These are phyloP conservation scores for Leptinotarsa haldemani DNA, from an alignment of 2,888 invertebrate genomes.

Conservation along the genomic window DNA sequence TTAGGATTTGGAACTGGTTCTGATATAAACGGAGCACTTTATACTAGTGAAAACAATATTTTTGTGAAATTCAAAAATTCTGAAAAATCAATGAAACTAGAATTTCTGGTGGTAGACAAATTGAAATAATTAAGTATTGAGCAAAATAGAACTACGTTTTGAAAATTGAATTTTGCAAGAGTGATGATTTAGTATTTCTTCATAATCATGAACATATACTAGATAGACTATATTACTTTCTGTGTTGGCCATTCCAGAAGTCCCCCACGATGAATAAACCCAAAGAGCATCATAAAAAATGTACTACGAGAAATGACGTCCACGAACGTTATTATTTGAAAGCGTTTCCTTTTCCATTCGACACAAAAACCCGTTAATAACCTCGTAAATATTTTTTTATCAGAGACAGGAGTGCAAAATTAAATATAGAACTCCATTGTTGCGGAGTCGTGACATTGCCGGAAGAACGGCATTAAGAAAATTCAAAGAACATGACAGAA, in stretches of 20 bases:
- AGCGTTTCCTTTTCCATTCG: conserved; percentile 22
- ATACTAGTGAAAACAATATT: no score
- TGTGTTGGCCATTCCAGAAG: neutral
- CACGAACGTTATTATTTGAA: conserved; percentile 25
- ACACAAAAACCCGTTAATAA: conserved; percentile 31
- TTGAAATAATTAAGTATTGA: no score
- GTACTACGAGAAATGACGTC: conserved; percentile 10
- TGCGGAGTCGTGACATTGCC: conserved; percentile 43
- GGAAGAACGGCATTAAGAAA: conserved; percentile 49
- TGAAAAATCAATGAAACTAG: no score
- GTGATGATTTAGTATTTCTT: no score
- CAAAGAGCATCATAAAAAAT: neutral
- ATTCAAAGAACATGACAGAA: conserved; percentile 44
- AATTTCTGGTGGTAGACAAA: no score
- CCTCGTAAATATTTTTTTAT: conserved; percentile 43
- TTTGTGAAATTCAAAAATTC: no score
- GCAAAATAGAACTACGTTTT: no score
- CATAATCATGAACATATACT: no score
- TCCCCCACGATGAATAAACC: neutral
- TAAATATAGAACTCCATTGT: conserved; percentile 49
- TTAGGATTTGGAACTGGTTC: no score
- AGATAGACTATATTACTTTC: neutral
- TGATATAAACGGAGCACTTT: no score
- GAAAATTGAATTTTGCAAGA: no score
- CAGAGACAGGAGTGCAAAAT: conserved; percentile 44